Conservation (phyloP, 1,140 invertebrate genomes). For the Plectrocnemia conspersa region DNA sequence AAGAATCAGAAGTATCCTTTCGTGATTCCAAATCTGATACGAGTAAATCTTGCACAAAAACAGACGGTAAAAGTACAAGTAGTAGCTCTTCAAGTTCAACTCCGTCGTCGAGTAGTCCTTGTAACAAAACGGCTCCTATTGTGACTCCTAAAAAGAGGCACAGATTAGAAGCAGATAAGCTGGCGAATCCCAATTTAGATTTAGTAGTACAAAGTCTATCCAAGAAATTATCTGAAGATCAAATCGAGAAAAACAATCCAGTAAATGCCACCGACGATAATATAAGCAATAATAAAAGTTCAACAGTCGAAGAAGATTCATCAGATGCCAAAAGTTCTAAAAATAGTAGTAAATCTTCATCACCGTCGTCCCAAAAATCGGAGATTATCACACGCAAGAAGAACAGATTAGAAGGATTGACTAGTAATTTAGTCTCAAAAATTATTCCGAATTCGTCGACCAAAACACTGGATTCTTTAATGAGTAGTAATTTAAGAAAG, state of each 20-base stretch:
- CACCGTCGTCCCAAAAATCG: conserved; percentile 47
- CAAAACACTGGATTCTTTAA: conserved; percentile 49
- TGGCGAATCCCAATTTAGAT: conserved; percentile 43
- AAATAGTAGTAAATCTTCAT: conserved; percentile 46
- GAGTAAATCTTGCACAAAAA: conserved; percentile 41
- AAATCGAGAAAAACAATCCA: conserved; percentile 31
- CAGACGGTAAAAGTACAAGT: conserved; percentile 39
- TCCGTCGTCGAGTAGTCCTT: conserved; percentile 4
- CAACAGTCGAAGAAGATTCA: conserved; percentile 16
- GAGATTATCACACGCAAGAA: conserved; percentile 55
- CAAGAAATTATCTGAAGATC: conserved; percentile 50
- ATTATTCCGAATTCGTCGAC: conserved; percentile 51
- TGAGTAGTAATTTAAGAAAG: conserved; percentile 51
- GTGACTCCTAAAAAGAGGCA: conserved; percentile 56
- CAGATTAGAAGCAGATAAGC: conserved; percentile 48
- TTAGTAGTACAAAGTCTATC: conserved; percentile 49
- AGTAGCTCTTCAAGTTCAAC: conserved; percentile 33
- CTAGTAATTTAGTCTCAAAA: conserved; percentile 52
- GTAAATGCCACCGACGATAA: conserved; percentile 13
- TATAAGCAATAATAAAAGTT: conserved; percentile 21
- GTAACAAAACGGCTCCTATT: conserved; percentile 41
- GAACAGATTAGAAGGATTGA: conserved; percentile 55
- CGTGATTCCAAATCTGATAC: conserved; percentile 41
- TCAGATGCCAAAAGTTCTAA: conserved; percentile 35
- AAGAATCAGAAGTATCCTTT: conserved; percentile 40